phyloP scores from a whole-genome alignment of 2,888 invertebrate genomes.

The Shargacucullia verbasci region DNA sequence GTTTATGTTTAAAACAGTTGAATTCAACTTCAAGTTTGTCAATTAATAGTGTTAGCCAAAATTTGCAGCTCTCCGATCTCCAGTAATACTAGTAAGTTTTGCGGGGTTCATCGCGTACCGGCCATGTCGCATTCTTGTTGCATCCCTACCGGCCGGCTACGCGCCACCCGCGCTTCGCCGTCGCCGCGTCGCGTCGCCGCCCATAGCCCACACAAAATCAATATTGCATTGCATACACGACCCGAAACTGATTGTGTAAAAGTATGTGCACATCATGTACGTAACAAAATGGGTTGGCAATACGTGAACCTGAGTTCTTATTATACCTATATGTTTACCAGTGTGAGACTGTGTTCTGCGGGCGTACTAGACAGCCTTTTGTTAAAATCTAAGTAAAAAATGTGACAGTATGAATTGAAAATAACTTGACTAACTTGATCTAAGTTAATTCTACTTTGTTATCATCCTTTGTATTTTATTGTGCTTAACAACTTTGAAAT shows the following conservation, averaged over 20 bases:
- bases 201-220: slow-evolving; percentile 38
- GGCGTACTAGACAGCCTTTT: no score
- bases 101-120: slow-evolving; percentile 48
- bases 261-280: slow-evolving; percentile 1
- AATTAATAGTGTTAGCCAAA: slow-evolving; percentile 31
- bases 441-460: no score
- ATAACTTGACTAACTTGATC: no score
- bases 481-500: no score
- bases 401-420: no score
- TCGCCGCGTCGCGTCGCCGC: slow-evolving; percentile 22
- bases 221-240: slow-evolving; percentile 49
- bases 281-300: background rate
- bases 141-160: slow-evolving; percentile 43
- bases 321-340: no score
- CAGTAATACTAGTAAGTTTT: slow-evolving; percentile 38
- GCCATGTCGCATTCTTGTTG: slow-evolving; percentile 52
- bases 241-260: slow-evolving; percentile 37
- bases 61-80: slow-evolving; percentile 51
- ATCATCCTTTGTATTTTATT: no score
- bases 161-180: slow-evolving; percentile 29
- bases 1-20: slow-evolving; percentile 10
- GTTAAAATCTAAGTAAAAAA: no score
- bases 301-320: no score
- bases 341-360: no score
- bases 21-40: slow-evolving; percentile 9